Percentiles rank a stretch among this genome's conserved stretches.
These are phyloP conservation scores for human (Homo sapiens) DNA, from an alignment of 2,113 vertebrate genomes.

Conservation along the genomic window DNA sequence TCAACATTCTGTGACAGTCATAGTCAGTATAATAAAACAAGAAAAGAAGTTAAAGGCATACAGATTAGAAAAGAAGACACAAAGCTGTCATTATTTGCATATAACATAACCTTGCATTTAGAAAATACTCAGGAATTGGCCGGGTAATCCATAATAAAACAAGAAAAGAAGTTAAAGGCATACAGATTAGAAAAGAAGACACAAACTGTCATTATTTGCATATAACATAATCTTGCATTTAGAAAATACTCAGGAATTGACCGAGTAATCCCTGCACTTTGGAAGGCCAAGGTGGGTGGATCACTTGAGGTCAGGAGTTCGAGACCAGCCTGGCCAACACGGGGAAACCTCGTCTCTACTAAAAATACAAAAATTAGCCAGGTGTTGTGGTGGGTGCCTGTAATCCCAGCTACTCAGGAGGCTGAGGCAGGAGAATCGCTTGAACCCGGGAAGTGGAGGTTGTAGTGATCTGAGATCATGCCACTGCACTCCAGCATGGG, in stretches of 20 bases:
- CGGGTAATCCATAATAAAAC: neutral
- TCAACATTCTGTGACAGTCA: neutral
- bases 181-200: neutral
- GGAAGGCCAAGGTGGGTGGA: too few relatives aligned
- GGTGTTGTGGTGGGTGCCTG: too few relatives aligned
- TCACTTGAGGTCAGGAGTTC: too few relatives aligned
- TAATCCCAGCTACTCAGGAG: too few relatives aligned
- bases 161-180: neutral
- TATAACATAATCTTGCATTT: neutral
- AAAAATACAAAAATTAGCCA: too few relatives aligned
- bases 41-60: neutral
- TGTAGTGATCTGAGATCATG: too few relatives aligned
- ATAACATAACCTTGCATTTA: neutral
- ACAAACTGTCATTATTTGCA: neutral
- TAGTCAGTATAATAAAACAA: neutral
- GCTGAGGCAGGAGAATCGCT: too few relatives aligned
- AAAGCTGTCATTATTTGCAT: neutral
- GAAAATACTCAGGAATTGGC: neutral
- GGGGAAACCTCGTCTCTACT: too few relatives aligned
- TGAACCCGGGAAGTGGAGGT: too few relatives aligned
- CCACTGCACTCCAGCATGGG: too few relatives aligned
- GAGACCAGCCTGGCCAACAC: too few relatives aligned
- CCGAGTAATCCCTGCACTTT: too few relatives aligned
- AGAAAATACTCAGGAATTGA: neutral
- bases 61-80: neutral